Base-by-base conservation (phyloP, 2,888 invertebrate genomes). In the Phoenoteleia sp. region DNA sequence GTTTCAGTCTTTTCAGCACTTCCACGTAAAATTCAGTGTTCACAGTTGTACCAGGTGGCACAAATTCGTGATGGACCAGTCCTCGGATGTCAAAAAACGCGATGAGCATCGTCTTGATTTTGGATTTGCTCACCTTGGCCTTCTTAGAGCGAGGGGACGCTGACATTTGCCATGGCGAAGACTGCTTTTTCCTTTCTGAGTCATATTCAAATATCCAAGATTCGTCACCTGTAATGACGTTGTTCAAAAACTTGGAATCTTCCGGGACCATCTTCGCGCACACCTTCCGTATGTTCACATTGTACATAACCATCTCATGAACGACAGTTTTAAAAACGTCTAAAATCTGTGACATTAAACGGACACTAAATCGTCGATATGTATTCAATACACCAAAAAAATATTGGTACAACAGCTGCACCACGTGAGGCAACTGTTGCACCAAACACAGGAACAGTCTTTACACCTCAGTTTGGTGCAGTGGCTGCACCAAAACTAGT, bases 221-320 rank as follows among this genome's bases (percentile, higher is more conserved):
- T 27, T 86, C 82, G 52, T 84, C 84, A 3, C 74, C 75, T 2
- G 80, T 86, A 15, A 87, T 49, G 4, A 77, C 66, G 29, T 0
- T 21, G 17, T 71, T 29, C 5, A 82, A 25, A 66, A 84, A 82
- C 17, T 54, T 39, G 7, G 66, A 54, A 4, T 84, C 79, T 45
- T 86, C 82, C 39, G 88, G 87, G 9, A 89, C 87, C 21, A 89
- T 42, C 80, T 88, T 89, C 33, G 84, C 85, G 42, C 87, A 88
- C 13, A 88, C 77, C 84, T 87, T 89, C n/a, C n/a, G n/a, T n/a
- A n/a, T n/a, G n/a, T n/a, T n/a, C n/a, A n/a, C n/a, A n/a, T n/a
- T n/a, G n/a, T n/a, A n/a, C n/a, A n/a, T n/a, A n/a, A n/a, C n/a
- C n/a, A n/a, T n/a, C n/a, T n/a, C n/a, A n/a, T n/a, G n/a, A n/a